These are phyloP conservation scores for Polietes domitor DNA, from an alignment of 2,888 invertebrate species.

Conservation along the genomic window DNA sequence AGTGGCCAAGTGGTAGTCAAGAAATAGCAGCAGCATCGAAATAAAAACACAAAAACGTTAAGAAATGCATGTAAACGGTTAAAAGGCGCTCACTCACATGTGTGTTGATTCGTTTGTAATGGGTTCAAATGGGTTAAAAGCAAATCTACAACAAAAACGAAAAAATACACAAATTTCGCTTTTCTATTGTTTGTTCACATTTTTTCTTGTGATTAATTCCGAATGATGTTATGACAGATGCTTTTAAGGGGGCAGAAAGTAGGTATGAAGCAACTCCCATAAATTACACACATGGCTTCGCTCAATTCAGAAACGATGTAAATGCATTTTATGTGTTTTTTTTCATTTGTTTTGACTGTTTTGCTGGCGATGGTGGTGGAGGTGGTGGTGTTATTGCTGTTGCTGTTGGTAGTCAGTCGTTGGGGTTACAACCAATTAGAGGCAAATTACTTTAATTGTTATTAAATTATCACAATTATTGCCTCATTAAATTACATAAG, in stretches of 20 bases:
- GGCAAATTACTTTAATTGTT: slow-evolving; percentile 27
- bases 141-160: not conserved
- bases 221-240: slow-evolving; percentile 33
- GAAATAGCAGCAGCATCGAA: too few species aligned
- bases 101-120: not conserved
- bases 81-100: slow-evolving; percentile 10
- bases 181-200: slow-evolving; percentile 14
- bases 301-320: slow-evolving; percentile 8
- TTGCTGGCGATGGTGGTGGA: not conserved
- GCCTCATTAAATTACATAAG: not conserved
- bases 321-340: slow-evolving; percentile 33
- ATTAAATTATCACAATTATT: slow-evolving; percentile 30
- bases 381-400: too few species aligned
- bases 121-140: slow-evolving; percentile 19
- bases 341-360: not conserved
- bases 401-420: not conserved
- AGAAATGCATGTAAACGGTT: not conserved
- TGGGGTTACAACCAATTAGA: slow-evolving; percentile 7
- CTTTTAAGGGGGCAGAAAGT: not conserved
- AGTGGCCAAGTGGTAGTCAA: slow-evolving; percentile 7
- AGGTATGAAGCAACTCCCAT: not conserved
- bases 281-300: not conserved
- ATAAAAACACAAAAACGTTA: not conserved
- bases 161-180: slow-evolving; percentile 5
- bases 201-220: slow-evolving; percentile 4